These are phyloP conservation scores for Chondrosia reniformis DNA, from an alignment of 37 sponge, comb jelly and placozoan species.

Conservation along the genomic window DNA sequence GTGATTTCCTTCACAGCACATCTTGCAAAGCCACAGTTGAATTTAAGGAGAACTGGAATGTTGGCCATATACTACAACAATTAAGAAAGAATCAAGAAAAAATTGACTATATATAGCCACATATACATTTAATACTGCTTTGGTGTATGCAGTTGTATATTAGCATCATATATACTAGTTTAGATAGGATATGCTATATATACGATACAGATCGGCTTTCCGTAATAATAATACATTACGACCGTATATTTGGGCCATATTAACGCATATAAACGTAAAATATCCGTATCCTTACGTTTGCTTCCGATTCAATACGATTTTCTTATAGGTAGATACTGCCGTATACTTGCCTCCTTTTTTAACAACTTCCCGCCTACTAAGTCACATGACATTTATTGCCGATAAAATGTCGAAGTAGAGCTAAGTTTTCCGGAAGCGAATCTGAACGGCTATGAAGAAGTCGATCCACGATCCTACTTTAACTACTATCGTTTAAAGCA, in stretches of 20 bases:
- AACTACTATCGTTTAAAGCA: too few species aligned
- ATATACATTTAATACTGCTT: background rate
- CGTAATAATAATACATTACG: too few species aligned
- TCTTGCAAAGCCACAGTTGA: slow-evolving; percentile 12
- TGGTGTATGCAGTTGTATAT: background rate
- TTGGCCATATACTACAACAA: background rate
- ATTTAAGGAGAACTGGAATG: slow-evolving; percentile 15
- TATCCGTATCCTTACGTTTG: background rate
- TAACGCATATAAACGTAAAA: background rate
- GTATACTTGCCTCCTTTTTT: too few species aligned
- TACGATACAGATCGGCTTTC: too few species aligned
- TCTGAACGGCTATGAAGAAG: background rate
- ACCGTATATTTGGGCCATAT: too few species aligned
- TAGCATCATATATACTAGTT: too few species aligned
- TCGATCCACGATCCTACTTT: background rate
- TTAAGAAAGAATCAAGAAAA: background rate
- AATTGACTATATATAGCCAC: background rate
- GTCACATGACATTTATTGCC: too few species aligned
- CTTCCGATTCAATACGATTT: too few species aligned
- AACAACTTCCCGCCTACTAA: too few species aligned
- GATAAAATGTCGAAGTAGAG: background rate
- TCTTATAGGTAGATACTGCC: too few species aligned
- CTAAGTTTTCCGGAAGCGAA: background rate
- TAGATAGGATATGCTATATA: too few species aligned
- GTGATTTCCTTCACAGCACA: slow-evolving; percentile 15